These are phyloP conservation scores for Malurus leucopterus DNA, from an alignment of 2,797 vertebrate species.

Conservation along the genomic window DNA sequence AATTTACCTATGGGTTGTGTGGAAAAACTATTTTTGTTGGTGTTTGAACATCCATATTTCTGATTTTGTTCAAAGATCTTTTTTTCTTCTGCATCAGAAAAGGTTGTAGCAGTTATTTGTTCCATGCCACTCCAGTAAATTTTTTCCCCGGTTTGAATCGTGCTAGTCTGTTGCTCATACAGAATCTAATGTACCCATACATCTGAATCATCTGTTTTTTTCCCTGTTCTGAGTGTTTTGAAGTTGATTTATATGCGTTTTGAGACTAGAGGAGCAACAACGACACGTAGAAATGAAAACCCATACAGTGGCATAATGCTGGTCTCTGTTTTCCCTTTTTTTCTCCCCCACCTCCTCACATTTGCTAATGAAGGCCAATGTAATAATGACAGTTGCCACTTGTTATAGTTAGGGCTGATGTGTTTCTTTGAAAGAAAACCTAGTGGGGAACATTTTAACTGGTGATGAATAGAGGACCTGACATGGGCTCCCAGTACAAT, in stretches of 20 bases:
- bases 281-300: not conserved
- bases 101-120: not conserved
- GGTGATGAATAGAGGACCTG: conserved; percentile 25
- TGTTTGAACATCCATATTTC: not conserved
- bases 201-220: not conserved
- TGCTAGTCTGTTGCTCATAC: not conserved
- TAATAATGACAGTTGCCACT: not conserved
- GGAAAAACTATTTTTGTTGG: not conserved
- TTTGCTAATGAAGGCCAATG: not conserved
- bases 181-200: not conserved
- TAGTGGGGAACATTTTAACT: not conserved
- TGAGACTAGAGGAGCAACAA: not conserved
- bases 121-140: not conserved
- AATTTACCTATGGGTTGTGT: not conserved
- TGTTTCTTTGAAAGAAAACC: conserved; percentile 1
- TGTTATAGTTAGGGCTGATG: not conserved
- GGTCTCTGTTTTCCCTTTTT: not conserved
- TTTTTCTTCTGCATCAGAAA: not conserved
- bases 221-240: not conserved
- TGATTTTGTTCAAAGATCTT: not conserved
- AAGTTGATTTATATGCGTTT: not conserved
- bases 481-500: not conserved
- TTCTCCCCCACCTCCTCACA: not conserved
- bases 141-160: not conserved
- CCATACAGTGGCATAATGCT: rapidly evolving